Conservation (phyloP, 2,888 invertebrate genomes). For the Phragmatobia fuliginosa region DNA sequence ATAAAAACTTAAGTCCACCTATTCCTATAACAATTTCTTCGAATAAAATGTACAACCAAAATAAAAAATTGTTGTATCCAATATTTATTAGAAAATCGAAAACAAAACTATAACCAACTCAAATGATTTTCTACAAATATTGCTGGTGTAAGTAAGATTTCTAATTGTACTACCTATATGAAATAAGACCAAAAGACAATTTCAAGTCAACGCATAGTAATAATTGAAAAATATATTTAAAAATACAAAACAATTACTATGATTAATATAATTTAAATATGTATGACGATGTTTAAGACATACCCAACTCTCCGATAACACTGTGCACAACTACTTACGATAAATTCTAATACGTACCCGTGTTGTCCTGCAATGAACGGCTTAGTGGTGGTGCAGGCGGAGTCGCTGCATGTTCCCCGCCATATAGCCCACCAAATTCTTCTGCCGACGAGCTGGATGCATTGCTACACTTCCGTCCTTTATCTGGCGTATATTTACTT, state of each 20-base stretch:
- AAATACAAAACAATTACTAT: too few species aligned
- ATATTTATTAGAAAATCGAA: background rate
- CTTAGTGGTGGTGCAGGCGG: conserved; percentile 87
- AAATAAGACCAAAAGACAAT: background rate
- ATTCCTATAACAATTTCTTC: background rate
- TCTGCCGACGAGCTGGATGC: conserved; percentile 93
- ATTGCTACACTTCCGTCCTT: conserved; percentile 92
- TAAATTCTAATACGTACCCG: conserved; percentile 75
- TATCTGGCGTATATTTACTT: conserved; percentile 85
- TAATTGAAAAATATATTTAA: background rate
- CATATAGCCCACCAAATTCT: conserved; percentile 95
- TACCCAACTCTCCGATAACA: background rate
- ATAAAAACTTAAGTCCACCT: too few species aligned
- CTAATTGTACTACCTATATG: too few species aligned
- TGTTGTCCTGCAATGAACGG: conserved; percentile 86
- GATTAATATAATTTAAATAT: too few species aligned
- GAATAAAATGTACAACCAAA: background rate
- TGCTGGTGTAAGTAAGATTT: background rate
- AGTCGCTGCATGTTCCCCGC: conserved; percentile 90
- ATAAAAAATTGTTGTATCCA: background rate
- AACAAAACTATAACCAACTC: too few species aligned
- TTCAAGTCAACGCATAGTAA: too few species aligned
- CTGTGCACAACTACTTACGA: background rate
- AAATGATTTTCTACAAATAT: too few species aligned
- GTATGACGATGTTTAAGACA: background rate